Evolutionary conservation across 2,888 invertebrate genomes (phyloP), one percentile per base, ranked within the genome.

Genomic region (Caprella mutica): DNA sequence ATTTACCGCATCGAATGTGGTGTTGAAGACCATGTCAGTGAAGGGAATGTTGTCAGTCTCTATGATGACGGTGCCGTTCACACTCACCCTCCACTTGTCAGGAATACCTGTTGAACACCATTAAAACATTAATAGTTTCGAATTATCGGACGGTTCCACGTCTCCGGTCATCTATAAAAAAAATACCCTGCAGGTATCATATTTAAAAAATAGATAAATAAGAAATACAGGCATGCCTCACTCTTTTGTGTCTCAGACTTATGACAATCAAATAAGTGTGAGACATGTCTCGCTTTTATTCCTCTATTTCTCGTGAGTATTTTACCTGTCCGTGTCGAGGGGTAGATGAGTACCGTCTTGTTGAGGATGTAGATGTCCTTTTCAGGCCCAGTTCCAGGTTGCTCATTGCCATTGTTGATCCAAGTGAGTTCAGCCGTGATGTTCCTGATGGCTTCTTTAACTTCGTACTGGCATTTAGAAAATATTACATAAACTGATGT

Each of bases 281-380:
- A n/a, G n/a, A n/a, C n/a, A n/a, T n/a, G n/a, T n/a, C n/a, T n/a
- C n/a, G n/a, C n/a, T n/a, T n/a, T n/a, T n/a, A n/a, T n/a, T n/a
- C n/a, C n/a, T n/a, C n/a, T n/a, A n/a, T n/a, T n/a, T n/a, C n/a
- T n/a, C n/a, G n/a, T n/a, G n/a, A n/a, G n/a, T n/a, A n/a, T n/a
- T n/a, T 29, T 19, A 56, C 58, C 58, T 48, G 43, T 43, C n/a
- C 26, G n/a, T 19, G 52, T 33, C 23, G 5, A 14, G 14, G 58
- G 58, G 12, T 24, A 33, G 52, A 58, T 26, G 48, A 23, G 12
- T 9, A 58, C 38, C 27, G 35, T 19, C 8, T 30, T 21, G 39
- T 58, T 48, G 19, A 21, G 30, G 35, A 58, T 52, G 40, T 33
- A 44, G 21, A 39, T 29, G 12, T 46, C 40, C 0, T 27, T 14